Base-by-base conservation (phyloP, 1,140 invertebrate species). In the Asobara japonica region DNA sequence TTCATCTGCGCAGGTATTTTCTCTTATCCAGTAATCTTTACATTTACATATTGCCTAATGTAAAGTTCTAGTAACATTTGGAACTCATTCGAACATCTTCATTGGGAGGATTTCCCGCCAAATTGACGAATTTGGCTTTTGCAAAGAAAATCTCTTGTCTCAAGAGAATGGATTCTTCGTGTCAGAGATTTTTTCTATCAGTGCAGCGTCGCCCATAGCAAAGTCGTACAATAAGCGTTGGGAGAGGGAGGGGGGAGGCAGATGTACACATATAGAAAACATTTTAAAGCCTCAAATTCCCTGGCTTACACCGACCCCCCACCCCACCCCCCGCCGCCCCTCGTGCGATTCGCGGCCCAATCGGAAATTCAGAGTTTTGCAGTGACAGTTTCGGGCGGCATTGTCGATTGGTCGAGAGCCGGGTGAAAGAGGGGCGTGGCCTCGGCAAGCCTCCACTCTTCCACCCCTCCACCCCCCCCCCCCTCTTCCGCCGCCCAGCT, bases 251-350 rank as follows among this genome's bases (percentile, higher is more conserved):
- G 66, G 72, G 61, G 45, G 16, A 29, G 33, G 16, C n/a, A 22
- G 10, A 65, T 33, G 48, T n/a, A 38, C 31, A 69, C 68, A 33
- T 69, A 61, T 25, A 71, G 71, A 74, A 72, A 65, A 77, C 72
- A 71, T 78, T 80, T 80, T 79, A 81, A 82, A 80, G 72, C 78
- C 65, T 80, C 79, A 82, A 80, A 82, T 82, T 81, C 76, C n/a
- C 41, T 77, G 76, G 81, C 79, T 82, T 79, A 77, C 79, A 82
- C 78, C 75, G 72, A 66, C 36, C n/a, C 20, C 16, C 41, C 41
- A 45, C 48, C 45, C n/a, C n/a, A n/a, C n/a, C n/a, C n/a, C n/a
- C n/a, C n/a, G n/a, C n/a, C n/a, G n/a, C n/a, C n/a, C n/a, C n/a
- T n/a, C n/a, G n/a, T n/a, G n/a, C n/a, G n/a, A n/a, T 62, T 48